Evolutionary conservation across 2,888 invertebrate species (phyloP), one percentile per base, ranked within the genome.

Genomic region (Agonopterix subpropinquella): DNA sequence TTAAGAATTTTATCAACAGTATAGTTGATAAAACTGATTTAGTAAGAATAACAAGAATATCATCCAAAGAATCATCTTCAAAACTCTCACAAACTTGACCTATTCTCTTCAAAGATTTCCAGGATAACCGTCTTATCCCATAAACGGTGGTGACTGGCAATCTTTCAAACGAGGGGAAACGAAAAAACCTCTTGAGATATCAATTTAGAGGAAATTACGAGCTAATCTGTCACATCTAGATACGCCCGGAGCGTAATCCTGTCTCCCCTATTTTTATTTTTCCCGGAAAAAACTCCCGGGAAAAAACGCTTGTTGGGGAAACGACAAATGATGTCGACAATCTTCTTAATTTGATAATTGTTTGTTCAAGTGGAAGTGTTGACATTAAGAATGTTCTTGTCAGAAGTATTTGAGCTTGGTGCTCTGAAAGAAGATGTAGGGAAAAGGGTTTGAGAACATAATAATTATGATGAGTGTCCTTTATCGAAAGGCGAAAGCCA

Each of bases 191-290:
- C 79, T 79, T 72, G 79, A 83, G 84, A 86, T 87, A 88, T 86
- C 87, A 85, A 88, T 87, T 88, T 86, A 70, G 77, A 62, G 66
- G 77, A 81, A 83, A 87, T 88, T 86, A 87, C 84, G 66, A 73
- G 73, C 74, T 87, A 87, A 87, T 87, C 87, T 87, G 87, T 87
- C 87, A 86, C 86, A 85, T 82, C 73, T 72, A 77, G 70, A 73
- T 71, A 67, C 76, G 78, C 83, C 72, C 58, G 75, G 67, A 77
- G 80, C 71, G 69, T 76, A 76, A 81, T 80, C 72, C 44, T 67
- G 71, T 73, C 76, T 78, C 80, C 81, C 83, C 75, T 70, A 66
- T 73, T 74, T 76, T 70, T 63, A 59, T 67, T 70, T 70, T 68
- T 58, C 57, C 57, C 57, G 53, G 59, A 61, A 67, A 74, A 71